phyloP scores from a whole-genome alignment of 2,888 invertebrate species.

The Tachystola acroxantha region DNA sequence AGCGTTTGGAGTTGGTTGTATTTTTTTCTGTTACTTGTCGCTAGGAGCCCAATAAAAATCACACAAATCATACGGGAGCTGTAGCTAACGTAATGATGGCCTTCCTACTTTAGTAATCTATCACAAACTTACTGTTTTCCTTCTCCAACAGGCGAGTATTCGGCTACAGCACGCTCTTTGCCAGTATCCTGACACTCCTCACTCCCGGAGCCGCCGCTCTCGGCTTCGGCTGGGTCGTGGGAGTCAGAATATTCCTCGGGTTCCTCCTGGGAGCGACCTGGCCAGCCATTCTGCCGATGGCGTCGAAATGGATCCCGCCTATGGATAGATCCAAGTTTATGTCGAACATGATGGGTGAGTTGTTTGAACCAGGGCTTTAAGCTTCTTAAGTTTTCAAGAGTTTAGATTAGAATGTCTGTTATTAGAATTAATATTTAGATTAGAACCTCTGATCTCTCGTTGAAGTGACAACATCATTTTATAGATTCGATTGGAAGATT shows the following conservation, averaged over 20 bases:
- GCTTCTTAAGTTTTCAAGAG: not conserved
- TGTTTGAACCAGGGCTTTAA: too few relatives aligned
- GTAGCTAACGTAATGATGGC: too few relatives aligned
- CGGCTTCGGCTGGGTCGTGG: constrained; percentile 83
- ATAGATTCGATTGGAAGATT: too few relatives aligned
- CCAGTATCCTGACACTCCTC: constrained; percentile 88
- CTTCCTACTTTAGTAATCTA: too few relatives aligned
- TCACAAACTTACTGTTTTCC: constrained; percentile 3
- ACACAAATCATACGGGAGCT: too few relatives aligned
- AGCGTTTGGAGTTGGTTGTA: too few relatives aligned
- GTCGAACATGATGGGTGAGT: constrained; percentile 93
- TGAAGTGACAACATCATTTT: too few relatives aligned
- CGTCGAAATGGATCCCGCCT: constrained; percentile 96
- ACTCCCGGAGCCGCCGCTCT: constrained; percentile 87
- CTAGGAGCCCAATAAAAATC: too few relatives aligned
- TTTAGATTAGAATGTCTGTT: not conserved
- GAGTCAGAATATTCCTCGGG: constrained; percentile 85
- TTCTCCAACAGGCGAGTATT: constrained; percentile 81
- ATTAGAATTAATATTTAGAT: too few relatives aligned
- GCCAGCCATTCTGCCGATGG: constrained; percentile 96
- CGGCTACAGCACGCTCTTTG: constrained; percentile 90
- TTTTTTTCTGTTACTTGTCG: too few relatives aligned
- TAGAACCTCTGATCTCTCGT: too few relatives aligned
- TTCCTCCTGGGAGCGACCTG: constrained; percentile 92
- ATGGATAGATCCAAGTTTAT: constrained; percentile 95